Evolutionary conservation across 2,113 vertebrate genomes (phyloP).

Genomic region (Apaloderma vittatum): DNA sequence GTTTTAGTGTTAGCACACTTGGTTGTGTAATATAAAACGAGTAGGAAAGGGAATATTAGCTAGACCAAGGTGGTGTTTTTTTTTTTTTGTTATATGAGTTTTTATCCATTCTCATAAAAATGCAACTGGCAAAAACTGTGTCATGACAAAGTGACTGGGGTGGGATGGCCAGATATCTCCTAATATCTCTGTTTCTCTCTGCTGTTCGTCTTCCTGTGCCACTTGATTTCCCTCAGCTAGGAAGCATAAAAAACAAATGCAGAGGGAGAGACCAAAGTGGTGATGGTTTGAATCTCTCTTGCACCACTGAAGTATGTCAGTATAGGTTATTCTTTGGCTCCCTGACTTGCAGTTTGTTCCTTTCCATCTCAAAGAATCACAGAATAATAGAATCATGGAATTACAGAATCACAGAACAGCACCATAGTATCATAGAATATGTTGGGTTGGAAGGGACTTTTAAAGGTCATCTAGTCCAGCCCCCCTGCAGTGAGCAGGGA

Average conservation of each 20-base stretch:
- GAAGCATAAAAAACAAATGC: neutral
- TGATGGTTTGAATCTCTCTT: neutral
- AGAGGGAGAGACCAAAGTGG: neutral
- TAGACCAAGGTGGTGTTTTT: neutral
- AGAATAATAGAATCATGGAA: too few relatives aligned
- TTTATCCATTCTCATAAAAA: neutral
- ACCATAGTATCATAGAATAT: too few relatives aligned
- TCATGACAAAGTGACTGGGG: neutral
- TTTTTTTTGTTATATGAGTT: neutral
- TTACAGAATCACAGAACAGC: too few relatives aligned
- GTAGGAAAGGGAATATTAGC: slow-evolving; percentile 26
- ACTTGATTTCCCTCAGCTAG: neutral
- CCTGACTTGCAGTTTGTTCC: neutral
- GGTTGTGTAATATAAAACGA: slow-evolving; percentile 55
- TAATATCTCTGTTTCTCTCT: neutral
- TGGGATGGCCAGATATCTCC: neutral
- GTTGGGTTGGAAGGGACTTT: too few relatives aligned
- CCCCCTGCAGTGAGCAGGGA: too few relatives aligned
- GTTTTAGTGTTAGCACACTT: slow-evolving; percentile 58
- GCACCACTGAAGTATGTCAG: neutral
- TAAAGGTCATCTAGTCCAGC: too few relatives aligned
- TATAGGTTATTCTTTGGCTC: neutral
- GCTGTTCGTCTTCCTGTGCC: neutral
- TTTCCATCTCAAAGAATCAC: neutral
- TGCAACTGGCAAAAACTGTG: neutral